Evolutionary conservation across 2,113 vertebrate species (phyloP).

Genomic region (Menidia beryllina): DNA sequence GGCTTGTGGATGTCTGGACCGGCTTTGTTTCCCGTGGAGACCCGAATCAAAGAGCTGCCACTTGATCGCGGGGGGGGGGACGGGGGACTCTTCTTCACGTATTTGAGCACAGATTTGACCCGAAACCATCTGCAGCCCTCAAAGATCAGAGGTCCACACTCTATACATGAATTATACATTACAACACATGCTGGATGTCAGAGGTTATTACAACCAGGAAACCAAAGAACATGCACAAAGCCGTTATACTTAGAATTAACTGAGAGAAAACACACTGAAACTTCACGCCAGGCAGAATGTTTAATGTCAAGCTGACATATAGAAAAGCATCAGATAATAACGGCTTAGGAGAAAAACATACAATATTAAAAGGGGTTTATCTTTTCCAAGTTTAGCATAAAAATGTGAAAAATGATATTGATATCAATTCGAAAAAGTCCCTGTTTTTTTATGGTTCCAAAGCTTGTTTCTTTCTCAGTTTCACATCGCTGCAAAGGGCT

Average conservation of each 20-base stretch:
- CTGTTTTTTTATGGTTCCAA: too few relatives aligned
- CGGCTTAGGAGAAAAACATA: too few relatives aligned
- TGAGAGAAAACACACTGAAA: neutral
- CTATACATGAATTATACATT: neutral
- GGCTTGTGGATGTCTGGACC: conserved; percentile 2
- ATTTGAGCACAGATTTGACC: conserved; percentile 1
- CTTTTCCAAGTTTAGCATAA: too few relatives aligned
- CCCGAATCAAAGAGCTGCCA: conserved; percentile 42
- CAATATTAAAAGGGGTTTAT: too few relatives aligned
- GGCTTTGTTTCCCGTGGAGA: conserved; percentile 26
- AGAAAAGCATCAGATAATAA: too few relatives aligned
- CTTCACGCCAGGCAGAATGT: neutral
- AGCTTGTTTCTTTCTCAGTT: too few relatives aligned
- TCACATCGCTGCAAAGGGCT: too few relatives aligned
- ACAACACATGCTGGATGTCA: neutral
- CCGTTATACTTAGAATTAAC: too few relatives aligned
- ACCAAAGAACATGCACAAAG: neutral
- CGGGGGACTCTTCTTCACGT: conserved; percentile 30
- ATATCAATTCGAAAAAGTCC: too few relatives aligned
- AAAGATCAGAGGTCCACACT: neutral
- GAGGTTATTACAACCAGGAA: neutral
- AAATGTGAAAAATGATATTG: too few relatives aligned
- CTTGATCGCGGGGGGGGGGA: conserved; percentile 10
- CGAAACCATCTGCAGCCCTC: neutral
- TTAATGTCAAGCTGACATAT: neutral